Conservation (phyloP, 2,888 invertebrate genomes). For the Brassicogethes aeneus region DNA sequence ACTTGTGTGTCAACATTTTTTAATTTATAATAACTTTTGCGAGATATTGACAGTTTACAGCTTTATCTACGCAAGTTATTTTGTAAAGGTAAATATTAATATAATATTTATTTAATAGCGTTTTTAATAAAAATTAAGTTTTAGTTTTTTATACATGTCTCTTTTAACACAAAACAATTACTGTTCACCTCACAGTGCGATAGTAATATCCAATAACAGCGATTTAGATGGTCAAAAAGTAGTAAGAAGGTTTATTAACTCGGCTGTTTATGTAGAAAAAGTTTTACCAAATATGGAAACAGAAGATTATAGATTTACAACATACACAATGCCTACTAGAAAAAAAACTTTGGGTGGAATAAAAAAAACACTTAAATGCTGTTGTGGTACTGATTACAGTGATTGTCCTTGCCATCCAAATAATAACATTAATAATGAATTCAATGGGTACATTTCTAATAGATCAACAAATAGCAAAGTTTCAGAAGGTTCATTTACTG, state of each 20-base stretch:
- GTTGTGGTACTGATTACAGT: slow-evolving; percentile 23
- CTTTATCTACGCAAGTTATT: neutral
- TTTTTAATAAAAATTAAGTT: neutral
- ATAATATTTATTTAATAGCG: neutral
- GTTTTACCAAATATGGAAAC: slow-evolving; percentile 25
- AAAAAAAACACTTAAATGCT: slow-evolving; percentile 16
- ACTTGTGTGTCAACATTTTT: too few species aligned
- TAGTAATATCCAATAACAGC: neutral
- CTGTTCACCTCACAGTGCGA: neutral
- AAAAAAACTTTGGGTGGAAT: neutral
- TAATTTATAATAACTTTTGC: neutral
- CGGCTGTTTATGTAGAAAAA: slow-evolving; percentile 52
- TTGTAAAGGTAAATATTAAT: neutral
- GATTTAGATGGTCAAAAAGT: slow-evolving; percentile 13
- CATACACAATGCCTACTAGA: neutral
- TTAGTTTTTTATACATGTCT: neutral
- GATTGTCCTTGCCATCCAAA: slow-evolving; percentile 24
- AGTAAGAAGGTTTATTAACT: slow-evolving; percentile 46
- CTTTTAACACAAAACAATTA: neutral
- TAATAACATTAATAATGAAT: neutral
- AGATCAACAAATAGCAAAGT: slow-evolving; percentile 1
- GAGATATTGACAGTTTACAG: neutral
- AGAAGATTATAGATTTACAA: neutral
- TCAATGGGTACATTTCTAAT: neutral
- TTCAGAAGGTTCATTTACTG: slow-evolving; percentile 10